These are phyloP conservation scores for Barbus barbus DNA, from an alignment of 2,113 vertebrate genomes.

Conservation along the genomic window DNA sequence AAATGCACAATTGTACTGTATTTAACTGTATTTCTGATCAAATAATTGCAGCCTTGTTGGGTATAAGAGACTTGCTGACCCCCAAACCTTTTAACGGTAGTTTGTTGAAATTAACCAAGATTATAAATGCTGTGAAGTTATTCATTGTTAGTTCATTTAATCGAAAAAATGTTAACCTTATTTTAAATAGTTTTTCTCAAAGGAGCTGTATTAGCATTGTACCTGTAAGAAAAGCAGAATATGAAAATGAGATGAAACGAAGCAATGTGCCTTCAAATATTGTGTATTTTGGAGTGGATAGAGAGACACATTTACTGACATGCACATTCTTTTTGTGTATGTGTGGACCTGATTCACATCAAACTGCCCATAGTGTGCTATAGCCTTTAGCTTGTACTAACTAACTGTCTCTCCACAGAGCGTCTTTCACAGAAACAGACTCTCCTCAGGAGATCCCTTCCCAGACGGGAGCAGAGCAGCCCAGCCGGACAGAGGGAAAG, in stretches of 20 bases:
- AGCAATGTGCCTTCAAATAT: background rate
- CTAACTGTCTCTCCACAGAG: constrained; percentile 60
- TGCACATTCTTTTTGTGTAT: background rate
- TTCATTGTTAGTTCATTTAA: background rate
- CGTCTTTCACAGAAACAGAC: constrained; percentile 59
- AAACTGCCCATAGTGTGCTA: background rate
- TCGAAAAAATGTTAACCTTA: background rate
- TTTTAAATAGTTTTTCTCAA: background rate
- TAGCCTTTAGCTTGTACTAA: constrained; percentile 37
- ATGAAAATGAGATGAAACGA: background rate
- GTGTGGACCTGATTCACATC: background rate
- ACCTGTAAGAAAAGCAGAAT: background rate
- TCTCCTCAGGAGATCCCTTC: constrained; percentile 50
- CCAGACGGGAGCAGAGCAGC: constrained; percentile 57
- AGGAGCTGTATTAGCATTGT: background rate
- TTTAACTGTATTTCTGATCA: no score
- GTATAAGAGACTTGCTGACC: no score
- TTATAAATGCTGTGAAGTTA: background rate
- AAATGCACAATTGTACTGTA: no score
- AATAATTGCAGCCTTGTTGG: no score
- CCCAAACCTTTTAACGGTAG: no score
- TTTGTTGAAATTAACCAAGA: background rate
- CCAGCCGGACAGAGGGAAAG: constrained; percentile 63
- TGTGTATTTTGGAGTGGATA: background rate
- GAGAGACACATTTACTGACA: background rate